Evolutionary conservation across 2,113 vertebrate genomes (phyloP).

Genomic region (Odontesthes bonariensis): DNA sequence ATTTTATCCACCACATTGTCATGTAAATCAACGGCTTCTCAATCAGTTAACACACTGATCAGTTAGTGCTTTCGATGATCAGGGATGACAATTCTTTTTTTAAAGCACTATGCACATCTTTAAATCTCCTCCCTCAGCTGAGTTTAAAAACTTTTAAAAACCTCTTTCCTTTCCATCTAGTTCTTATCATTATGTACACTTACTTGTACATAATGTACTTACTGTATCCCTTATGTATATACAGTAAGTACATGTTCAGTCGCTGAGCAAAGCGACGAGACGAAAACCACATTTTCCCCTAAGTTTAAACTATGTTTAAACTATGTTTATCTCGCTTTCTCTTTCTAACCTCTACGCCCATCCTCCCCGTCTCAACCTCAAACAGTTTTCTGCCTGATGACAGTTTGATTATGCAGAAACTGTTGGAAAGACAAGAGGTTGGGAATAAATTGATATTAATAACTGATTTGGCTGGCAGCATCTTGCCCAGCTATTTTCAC

Average conservation of each 20-base stretch:
- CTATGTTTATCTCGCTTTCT: conserved; percentile 38
- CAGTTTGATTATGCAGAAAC: conserved; percentile 73
- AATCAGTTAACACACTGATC: conserved; percentile 79
- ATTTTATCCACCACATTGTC: conserved; percentile 70
- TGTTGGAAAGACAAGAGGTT: conserved; percentile 58
- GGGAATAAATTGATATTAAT: conserved; percentile 73
- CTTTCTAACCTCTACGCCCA: conserved; percentile 11
- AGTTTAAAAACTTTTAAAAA: conserved; percentile 26
- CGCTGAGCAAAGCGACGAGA: conserved; percentile 40
- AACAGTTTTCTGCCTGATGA: conserved; percentile 63
- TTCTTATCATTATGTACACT: not conserved
- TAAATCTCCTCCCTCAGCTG: conserved; percentile 17
- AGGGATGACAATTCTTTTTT: conserved; percentile 62
- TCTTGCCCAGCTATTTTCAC: conserved; percentile 60
- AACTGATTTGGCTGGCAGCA: conserved; percentile 72
- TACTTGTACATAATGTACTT: too few relatives aligned
- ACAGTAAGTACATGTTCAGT: not conserved
- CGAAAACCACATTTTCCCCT: conserved; percentile 39
- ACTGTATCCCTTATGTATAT: too few relatives aligned
- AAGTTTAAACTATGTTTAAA: conserved; percentile 50
- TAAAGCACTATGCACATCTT: conserved; percentile 45
- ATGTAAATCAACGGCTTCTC: conserved; percentile 77
- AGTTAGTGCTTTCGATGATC: conserved; percentile 74
- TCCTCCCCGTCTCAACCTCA: conserved; percentile 42
- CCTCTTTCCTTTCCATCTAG: not conserved